phyloP scores from a whole-genome alignment of 2,797 vertebrate genomes.

The Sciurus carolinensis region DNA sequence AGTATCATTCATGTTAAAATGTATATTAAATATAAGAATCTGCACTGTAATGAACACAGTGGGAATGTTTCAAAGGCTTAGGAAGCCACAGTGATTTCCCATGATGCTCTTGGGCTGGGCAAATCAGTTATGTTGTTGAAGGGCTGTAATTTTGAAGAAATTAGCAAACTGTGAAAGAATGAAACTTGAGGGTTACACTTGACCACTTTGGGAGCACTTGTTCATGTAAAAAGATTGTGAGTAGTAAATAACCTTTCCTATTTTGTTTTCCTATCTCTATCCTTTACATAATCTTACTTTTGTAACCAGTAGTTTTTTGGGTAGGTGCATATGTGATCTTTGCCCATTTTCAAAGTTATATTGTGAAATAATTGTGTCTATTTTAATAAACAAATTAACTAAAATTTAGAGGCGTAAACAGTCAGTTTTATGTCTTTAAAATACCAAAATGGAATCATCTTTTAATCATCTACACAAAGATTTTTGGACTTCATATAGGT shows the following conservation, averaged over 20 bases:
- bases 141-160: conserved; percentile 45
- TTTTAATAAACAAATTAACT: conserved; percentile 49
- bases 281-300: conserved; percentile 3
- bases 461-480: conserved; percentile 13
- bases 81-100: neutral
- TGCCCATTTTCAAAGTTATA: conserved; percentile 34
- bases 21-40: conserved; percentile 61
- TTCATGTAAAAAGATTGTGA: neutral
- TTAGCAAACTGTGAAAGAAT: neutral
- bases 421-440: conserved; percentile 59
- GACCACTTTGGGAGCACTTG: conserved; percentile 11
- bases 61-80: conserved; percentile 14
- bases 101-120: neutral
- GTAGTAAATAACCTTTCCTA: conserved; percentile 14
- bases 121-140: neutral
- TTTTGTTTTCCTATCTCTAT: neutral
- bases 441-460: neutral
- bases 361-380: conserved; percentile 4
- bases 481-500: conserved; percentile 10
- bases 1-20: conserved; percentile 38
- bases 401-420: conserved; percentile 46
- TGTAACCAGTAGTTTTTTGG: neutral
- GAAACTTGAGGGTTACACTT: neutral
- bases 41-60: conserved; percentile 32
- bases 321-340: neutral